A percentile compares a stretch with the other conserved stretches of the same genome.
Evolutionary conservation across 2,797 vertebrate genomes (phyloP).

Genomic region (Malurus splendens): DNA sequence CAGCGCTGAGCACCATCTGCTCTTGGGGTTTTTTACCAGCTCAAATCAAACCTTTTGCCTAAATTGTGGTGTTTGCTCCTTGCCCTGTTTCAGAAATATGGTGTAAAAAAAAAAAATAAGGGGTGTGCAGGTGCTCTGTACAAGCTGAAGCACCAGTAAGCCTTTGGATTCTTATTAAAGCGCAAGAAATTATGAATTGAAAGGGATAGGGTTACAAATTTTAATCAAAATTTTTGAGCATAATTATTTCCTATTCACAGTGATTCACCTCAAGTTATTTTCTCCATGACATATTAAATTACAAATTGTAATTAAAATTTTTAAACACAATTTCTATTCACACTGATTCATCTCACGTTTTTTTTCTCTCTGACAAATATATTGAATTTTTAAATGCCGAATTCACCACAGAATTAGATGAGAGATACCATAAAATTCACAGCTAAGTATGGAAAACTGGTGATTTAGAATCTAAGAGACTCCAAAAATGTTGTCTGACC

Average conservation of each 20-base stretch:
- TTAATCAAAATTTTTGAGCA: background rate
- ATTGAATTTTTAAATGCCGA: background rate
- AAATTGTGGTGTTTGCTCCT: background rate
- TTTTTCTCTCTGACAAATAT: background rate
- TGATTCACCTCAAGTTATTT: background rate
- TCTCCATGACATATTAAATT: background rate
- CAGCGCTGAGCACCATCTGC: background rate
- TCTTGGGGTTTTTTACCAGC: background rate
- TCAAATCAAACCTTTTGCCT: background rate
- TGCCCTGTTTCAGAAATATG: fast-evolving
- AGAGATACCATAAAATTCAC: background rate
- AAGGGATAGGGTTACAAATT: background rate
- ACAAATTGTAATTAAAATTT: background rate
- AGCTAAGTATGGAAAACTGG: fast-evolving
- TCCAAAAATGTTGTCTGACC: background rate
- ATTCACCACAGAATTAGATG: background rate
- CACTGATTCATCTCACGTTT: background rate
- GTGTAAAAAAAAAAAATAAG: background rate
- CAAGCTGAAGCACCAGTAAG: background rate
- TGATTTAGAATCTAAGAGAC: background rate
- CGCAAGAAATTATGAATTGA: background rate
- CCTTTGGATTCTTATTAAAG: background rate
- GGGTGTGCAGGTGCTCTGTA: fast-evolving
- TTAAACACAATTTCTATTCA: background rate
- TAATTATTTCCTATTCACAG: background rate